These are phyloP conservation scores for Heliconius ismenius DNA, from an alignment of 2,888 invertebrate species.

Conservation along the genomic window DNA sequence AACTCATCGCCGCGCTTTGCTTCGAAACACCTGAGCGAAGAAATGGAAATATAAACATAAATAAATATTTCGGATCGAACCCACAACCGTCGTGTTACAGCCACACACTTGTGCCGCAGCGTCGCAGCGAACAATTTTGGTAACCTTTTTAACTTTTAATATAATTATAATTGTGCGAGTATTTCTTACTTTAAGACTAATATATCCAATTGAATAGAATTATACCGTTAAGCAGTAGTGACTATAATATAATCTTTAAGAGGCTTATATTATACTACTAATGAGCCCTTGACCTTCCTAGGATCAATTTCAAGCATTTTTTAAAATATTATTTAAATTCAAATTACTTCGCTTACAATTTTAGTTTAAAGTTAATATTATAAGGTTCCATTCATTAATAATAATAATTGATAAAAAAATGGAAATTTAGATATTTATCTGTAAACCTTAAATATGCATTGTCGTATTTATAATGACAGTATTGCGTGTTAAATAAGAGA, in stretches of 20 bases:
- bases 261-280: neutral
- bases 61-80: no score
- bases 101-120: no score
- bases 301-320: neutral
- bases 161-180: neutral
- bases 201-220: neutral
- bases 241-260: neutral
- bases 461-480: slow-evolving; percentile 21
- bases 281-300: neutral
- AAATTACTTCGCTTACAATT: no score
- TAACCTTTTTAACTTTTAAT: neutral
- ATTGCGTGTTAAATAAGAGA: slow-evolving; percentile 25
- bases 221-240: neutral
- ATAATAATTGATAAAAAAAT: slow-evolving; percentile 12
- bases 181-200: neutral
- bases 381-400: neutral
- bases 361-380: no score
- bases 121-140: no score
- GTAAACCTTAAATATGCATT: slow-evolving; percentile 4
- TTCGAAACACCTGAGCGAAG: no score
- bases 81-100: no score
- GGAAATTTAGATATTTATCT: slow-evolving; percentile 14
- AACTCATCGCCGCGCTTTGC: no score
- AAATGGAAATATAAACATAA: no score
- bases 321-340: neutral